These are phyloP conservation scores for Daktulosphaira vitifoliae DNA, from an alignment of 1,140 invertebrate species.

Conservation along the genomic window DNA sequence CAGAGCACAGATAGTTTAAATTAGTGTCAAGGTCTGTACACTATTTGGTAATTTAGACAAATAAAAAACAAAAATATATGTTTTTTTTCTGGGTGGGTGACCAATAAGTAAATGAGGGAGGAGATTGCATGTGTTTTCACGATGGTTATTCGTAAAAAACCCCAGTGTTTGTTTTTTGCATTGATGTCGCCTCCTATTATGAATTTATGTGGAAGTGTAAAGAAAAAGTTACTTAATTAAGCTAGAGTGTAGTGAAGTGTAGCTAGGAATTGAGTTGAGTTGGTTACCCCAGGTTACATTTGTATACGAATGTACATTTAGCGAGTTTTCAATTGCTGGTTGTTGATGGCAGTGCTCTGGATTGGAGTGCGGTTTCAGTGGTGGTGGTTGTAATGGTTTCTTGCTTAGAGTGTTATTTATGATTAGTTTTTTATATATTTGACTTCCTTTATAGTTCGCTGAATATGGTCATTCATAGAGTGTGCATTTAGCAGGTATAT, in stretches of 20 bases:
- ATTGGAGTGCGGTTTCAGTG: not conserved
- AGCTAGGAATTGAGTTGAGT: not conserved
- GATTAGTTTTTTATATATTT: conserved; percentile 10
- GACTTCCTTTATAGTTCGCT: conserved; percentile 17
- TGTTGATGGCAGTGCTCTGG: not conserved
- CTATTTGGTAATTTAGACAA: too few species aligned
- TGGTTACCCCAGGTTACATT: not conserved
- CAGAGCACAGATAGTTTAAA: too few species aligned
- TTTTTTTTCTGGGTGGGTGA: too few species aligned
- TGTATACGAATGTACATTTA: not conserved
- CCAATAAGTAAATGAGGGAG: too few species aligned
- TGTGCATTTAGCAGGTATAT: not conserved
- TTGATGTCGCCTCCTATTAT: too few species aligned
- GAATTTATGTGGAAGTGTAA: not conserved
- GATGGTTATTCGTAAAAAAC: too few species aligned
- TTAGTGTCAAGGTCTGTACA: too few species aligned
- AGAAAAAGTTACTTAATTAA: not conserved
- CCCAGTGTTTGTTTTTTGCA: too few species aligned
- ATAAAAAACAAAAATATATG: too few species aligned
- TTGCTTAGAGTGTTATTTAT: not conserved
- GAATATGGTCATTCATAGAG: not conserved
- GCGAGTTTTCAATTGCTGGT: not conserved
- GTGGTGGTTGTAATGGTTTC: not conserved
- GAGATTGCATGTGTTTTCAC: too few species aligned
- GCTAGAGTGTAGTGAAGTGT: too few species aligned